Conservation (phyloP, 2,797 vertebrate genomes). For the Euthynnus affinis region DNA sequence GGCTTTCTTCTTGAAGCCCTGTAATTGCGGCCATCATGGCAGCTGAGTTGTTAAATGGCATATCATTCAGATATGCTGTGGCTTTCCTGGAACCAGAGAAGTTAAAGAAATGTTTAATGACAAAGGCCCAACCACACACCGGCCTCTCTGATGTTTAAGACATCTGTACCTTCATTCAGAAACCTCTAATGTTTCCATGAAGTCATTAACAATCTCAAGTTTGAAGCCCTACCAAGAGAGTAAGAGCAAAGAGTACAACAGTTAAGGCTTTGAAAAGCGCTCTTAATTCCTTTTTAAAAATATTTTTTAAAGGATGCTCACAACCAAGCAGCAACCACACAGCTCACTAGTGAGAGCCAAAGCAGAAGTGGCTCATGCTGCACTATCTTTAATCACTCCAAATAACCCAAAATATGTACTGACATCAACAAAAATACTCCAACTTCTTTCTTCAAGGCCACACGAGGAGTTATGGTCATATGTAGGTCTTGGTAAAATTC, state of each 20-base stretch:
- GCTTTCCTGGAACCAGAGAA: conserved; percentile 47
- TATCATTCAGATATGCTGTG: conserved; percentile 51
- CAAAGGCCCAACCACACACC: conserved; percentile 45
- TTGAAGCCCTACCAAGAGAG: neutral
- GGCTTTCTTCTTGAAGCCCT: conserved; percentile 46
- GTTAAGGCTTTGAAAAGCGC: neutral
- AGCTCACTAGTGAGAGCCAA: neutral
- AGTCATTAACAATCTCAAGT: conserved; percentile 52
- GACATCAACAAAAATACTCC: neutral
- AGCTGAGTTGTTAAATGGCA: conserved; percentile 50
- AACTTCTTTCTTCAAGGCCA: neutral
- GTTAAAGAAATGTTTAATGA: conserved; percentile 61
- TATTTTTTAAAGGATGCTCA: neutral
- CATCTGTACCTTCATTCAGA: conserved; percentile 6
- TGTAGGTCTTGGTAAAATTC: neutral
- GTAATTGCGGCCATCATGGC: conserved; percentile 69
- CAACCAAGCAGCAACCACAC: conserved; percentile 1
- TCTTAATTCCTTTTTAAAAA: neutral
- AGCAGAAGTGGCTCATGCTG: neutral
- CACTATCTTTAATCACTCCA: neutral
- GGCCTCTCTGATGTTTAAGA: conserved; percentile 30
- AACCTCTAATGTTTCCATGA: conserved; percentile 56
- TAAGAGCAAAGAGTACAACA: neutral
- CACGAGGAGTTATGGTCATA: neutral
- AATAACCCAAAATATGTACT: neutral